phyloP scores from a whole-genome alignment of 2,888 invertebrate species.

The Philereme transversata region DNA sequence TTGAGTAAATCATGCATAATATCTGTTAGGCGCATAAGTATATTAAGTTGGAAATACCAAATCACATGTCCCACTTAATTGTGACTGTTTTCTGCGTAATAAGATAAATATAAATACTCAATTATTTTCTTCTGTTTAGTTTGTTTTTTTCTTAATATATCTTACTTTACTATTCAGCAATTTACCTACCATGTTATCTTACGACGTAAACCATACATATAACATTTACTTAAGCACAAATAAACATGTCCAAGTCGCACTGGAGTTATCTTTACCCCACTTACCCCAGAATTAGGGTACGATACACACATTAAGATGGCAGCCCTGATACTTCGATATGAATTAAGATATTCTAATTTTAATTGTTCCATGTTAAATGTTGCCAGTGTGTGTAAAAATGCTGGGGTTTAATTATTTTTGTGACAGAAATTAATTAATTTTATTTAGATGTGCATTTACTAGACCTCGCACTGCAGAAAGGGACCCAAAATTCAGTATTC shows the following conservation, averaged over 20 bases:
- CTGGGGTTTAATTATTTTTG: constrained; percentile 15
- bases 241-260: constrained; percentile 72
- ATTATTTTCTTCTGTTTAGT: no score
- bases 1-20: no score
- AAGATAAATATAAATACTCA: no score
- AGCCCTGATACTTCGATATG: constrained; percentile 85
- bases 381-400: constrained; percentile 40
- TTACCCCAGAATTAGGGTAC: constrained; percentile 80
- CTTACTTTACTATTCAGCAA: no score
- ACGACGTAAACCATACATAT: constrained; percentile 33
- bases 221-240: constrained; percentile 77
- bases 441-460: no score
- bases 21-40: no score
- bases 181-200: constrained; percentile 5
- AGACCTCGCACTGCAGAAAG: no score
- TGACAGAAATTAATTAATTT: background rate
- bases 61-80: no score
- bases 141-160: no score
- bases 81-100: no score
- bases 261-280: constrained; percentile 64
- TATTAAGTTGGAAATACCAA: no score
- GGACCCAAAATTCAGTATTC: no score
- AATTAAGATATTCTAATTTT: constrained; percentile 90
- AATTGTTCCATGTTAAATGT: constrained; percentile 64
- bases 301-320: constrained; percentile 80